Conservation (phyloP, 2,797 vertebrate species). For the Emydoidea blandingii region DNA sequence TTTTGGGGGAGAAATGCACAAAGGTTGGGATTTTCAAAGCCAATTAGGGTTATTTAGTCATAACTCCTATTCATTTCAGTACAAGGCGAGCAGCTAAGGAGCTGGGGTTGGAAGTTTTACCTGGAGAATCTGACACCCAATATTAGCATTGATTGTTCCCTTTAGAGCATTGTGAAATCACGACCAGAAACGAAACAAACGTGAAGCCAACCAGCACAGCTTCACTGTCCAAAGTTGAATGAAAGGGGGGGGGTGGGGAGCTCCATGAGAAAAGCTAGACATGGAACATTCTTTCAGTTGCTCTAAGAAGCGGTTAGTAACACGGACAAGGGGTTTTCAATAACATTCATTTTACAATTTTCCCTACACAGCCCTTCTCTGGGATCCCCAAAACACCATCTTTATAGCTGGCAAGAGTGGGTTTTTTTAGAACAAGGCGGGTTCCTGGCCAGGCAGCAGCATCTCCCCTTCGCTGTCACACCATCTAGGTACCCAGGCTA, state of each 20-base stretch:
- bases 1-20: neutral
- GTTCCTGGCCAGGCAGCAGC: neutral
- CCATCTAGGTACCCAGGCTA: neutral
- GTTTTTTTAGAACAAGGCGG: neutral
- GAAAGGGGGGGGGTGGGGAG: neutral
- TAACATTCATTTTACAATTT: neutral
- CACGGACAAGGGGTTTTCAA: neutral
- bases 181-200: rapidly evolving
- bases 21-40: neutral
- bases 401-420: neutral
- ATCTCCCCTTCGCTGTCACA: neutral
- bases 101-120: neutral
- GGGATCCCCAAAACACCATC: neutral
- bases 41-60: neutral
- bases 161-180: neutral
- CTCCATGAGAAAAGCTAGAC: no score
- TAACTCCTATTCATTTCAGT: neutral
- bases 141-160: neutral
- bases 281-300: neutral
- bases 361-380: neutral
- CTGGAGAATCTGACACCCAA: rapidly evolving
- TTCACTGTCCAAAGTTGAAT: rapidly evolving
- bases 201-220: neutral
- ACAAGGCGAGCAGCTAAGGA: neutral
- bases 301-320: neutral